A percentile compares a stretch with the other conserved stretches of the same genome.
These are phyloP conservation scores for Cyclophora punctaria DNA, from an alignment of 2,888 invertebrate genomes.

Conservation along the genomic window DNA sequence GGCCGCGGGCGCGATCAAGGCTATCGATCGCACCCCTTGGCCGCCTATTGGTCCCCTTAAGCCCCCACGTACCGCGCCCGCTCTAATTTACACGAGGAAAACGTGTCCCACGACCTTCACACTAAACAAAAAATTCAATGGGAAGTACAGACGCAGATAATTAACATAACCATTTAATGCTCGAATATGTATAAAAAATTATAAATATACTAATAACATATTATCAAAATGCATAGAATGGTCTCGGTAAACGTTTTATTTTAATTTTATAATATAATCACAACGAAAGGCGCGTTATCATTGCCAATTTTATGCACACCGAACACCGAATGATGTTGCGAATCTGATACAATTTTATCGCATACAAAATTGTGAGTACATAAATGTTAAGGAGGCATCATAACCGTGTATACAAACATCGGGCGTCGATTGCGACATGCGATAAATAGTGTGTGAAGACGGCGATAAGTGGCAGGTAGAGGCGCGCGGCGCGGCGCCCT, in stretches of 20 bases:
- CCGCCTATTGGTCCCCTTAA: constrained; percentile 28
- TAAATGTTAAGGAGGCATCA: constrained; percentile 32
- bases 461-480: constrained; percentile 58
- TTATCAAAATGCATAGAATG: too few species aligned
- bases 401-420: constrained; percentile 42
- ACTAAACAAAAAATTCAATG: constrained; percentile 16
- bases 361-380: constrained; percentile 23
- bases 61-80: constrained; percentile 29
- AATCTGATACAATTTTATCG: constrained; percentile 25
- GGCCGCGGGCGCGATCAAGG: constrained; percentile 38
- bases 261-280: too few species aligned
- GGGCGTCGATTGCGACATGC: constrained; percentile 52
- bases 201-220: too few species aligned
- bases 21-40: constrained; percentile 36
- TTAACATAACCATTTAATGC: not conserved
- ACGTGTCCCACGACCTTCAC: constrained; percentile 52
- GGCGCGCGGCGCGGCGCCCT: constrained; percentile 34
- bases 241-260: too few species aligned
- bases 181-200: too few species aligned
- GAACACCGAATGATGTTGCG: too few species aligned
- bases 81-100: constrained; percentile 41
- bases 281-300: too few species aligned
- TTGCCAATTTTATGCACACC: too few species aligned
- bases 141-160: too few species aligned
- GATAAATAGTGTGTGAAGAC: constrained; percentile 71